These are phyloP conservation scores for Oncorhynchus nerka DNA, from an alignment of 2,113 vertebrate species.

Conservation along the genomic window DNA sequence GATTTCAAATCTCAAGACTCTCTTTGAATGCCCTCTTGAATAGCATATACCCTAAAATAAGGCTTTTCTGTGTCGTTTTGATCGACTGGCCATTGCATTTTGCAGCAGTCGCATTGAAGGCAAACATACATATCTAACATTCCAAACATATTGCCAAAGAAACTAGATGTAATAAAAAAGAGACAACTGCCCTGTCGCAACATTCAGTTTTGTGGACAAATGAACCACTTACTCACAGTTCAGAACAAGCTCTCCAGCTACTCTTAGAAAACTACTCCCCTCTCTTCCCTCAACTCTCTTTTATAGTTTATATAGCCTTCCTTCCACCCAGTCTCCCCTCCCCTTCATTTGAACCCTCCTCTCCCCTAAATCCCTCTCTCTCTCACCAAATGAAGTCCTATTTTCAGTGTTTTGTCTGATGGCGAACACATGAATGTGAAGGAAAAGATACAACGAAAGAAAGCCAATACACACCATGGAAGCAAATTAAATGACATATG, in stretches of 20 bases:
- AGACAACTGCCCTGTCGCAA: not conserved
- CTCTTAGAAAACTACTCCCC: constrained; percentile 5
- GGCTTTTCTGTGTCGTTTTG: not conserved
- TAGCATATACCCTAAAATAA: not conserved
- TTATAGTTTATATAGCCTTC: not conserved
- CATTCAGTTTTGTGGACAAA: no score
- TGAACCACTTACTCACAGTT: not conserved
- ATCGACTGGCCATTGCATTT: not conserved
- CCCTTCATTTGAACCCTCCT: not conserved
- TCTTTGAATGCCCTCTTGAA: not conserved
- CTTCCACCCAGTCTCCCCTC: not conserved
- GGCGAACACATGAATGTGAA: not conserved
- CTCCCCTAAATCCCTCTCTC: not conserved
- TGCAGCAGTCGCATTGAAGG: not conserved
- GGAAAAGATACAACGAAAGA: not conserved
- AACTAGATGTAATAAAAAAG: not conserved
- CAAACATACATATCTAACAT: constrained; percentile 24
- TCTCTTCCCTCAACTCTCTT: not conserved
- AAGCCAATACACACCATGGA: not conserved
- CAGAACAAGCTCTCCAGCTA: not conserved
- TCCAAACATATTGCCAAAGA: not conserved
- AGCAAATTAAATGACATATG: not conserved
- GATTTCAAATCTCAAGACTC: not conserved
- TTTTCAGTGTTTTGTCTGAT: no score
- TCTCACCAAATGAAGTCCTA: no score